Evolutionary conservation across 2,888 invertebrate genomes (phyloP), one percentile per base, ranked within the genome.

Genomic region (Ophion ventricosus): DNA sequence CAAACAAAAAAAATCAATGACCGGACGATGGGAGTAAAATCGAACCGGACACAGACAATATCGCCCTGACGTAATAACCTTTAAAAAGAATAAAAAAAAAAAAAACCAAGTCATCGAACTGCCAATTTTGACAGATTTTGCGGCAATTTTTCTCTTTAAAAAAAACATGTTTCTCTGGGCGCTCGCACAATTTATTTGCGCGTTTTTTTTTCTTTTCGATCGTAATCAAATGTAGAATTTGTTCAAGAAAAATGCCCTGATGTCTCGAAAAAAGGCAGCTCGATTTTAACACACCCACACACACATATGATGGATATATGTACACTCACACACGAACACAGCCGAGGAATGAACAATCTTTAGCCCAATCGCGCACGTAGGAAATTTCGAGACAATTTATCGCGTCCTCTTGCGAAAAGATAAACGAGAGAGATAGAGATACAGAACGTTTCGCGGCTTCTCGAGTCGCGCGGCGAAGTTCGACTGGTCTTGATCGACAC

Each of bases 321-420:
- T 73, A 78, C 82, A 73, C 20, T 66, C 61, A 75, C 74, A 80
- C 49, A 63, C 63, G 49, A 49, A 17, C 29, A 63, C n/a, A 63
- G 49, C 25, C 29, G 64, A 25, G 20, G 35, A 75, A 64, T 49
- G 64, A 56, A 26, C 66, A n/a, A 57, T 76, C 67, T 66, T 67
- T 76, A 49, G 17, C 82, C 76, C 72, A 54, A 80, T 74, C 72
- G 80, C 80, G 86, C 86, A 83, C 79, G 82, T 87, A 86, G 84
- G 79, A 73, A 84, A 82, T 80, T 84, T 84, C 80, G 77, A 82
- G 78, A 59, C 0, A 20, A 40, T 23, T 40, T 73, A 3, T 25
- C 20, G n/a, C 25, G 7, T n/a, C 17, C n/a, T 35, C 17, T 14
- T 35, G 10, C 3, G 1, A 10, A 54, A 54, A 49, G 17, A 25